Conservation (phyloP, 2,113 vertebrate genomes). For the Dicaeum eximium region DNA sequence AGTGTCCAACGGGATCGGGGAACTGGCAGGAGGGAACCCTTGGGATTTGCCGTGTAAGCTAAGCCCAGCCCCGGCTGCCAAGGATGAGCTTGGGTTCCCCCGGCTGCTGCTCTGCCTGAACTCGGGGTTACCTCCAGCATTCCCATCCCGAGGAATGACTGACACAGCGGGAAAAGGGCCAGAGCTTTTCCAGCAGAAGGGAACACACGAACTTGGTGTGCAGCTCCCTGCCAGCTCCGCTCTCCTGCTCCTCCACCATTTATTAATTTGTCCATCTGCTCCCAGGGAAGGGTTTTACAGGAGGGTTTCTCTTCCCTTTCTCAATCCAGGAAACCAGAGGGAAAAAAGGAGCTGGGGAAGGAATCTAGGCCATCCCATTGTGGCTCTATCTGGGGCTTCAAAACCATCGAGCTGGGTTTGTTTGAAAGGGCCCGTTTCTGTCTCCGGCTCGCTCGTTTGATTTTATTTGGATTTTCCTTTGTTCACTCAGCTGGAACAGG, state of each 20-base stretch:
- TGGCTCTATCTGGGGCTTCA: neutral
- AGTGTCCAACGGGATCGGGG: neutral
- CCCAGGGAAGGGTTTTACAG: neutral
- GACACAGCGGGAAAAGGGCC: neutral
- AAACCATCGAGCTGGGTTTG: neutral
- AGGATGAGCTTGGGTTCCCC: neutral
- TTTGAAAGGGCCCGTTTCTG: neutral
- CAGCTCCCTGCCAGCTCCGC: neutral
- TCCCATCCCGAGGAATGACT: neutral
- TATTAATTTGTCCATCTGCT: neutral
- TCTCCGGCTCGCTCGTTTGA: neutral
- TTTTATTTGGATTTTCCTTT: slow-evolving; percentile 23
- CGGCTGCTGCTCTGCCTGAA: neutral
- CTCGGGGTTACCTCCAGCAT: neutral
- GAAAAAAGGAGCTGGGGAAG: neutral
- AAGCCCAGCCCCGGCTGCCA: neutral
- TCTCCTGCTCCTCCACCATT: neutral
- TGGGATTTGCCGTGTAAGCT: neutral
- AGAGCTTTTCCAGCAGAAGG: neutral
- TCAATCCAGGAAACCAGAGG: neutral
- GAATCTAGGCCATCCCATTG: slow-evolving; percentile 42
- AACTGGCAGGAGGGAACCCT: slow-evolving; percentile 11
- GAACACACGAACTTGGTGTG: rapidly evolving
- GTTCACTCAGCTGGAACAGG: slow-evolving; percentile 38
- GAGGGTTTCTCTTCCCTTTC: neutral